Conservation (phyloP, 2,797 vertebrate species). For the Xiphophorus birchmanni region DNA sequence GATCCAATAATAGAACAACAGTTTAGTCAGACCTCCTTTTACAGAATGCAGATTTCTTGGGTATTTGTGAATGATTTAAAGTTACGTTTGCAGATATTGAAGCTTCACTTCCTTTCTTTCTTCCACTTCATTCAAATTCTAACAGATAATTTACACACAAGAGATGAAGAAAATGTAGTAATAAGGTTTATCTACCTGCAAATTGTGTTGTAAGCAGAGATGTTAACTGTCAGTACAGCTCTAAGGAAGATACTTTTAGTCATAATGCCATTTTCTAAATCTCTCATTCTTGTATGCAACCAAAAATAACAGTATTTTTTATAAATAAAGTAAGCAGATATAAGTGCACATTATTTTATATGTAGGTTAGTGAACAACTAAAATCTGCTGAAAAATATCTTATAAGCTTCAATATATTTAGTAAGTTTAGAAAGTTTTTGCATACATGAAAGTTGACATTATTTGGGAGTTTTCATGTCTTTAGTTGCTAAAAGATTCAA, state of each 20-base stretch:
- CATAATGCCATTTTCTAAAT: neutral
- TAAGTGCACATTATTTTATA: neutral
- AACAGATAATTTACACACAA: neutral
- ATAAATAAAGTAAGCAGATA: neutral
- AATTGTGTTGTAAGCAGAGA: neutral
- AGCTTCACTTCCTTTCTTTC: neutral
- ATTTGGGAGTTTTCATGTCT: neutral
- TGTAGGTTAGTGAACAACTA: neutral
- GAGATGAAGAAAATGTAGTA: neutral
- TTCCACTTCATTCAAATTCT: no score
- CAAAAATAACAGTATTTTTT: neutral
- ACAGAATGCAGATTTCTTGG: constrained; percentile 35
- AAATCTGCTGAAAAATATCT: neutral
- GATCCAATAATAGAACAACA: constrained; percentile 88
- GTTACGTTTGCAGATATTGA: constrained; percentile 17
- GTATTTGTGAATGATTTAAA: constrained; percentile 17
- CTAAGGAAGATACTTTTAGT: neutral
- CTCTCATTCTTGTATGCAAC: neutral
- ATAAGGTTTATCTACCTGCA: neutral
- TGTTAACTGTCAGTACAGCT: neutral
- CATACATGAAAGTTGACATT: neutral
- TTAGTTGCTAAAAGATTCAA: neutral
- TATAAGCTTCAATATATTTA: neutral
- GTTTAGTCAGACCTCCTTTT: constrained; percentile 40
- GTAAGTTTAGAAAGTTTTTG: neutral